These are phyloP conservation scores for Cerceris ruficornis DNA, from an alignment of 2,888 invertebrate species.

Conservation along the genomic window DNA sequence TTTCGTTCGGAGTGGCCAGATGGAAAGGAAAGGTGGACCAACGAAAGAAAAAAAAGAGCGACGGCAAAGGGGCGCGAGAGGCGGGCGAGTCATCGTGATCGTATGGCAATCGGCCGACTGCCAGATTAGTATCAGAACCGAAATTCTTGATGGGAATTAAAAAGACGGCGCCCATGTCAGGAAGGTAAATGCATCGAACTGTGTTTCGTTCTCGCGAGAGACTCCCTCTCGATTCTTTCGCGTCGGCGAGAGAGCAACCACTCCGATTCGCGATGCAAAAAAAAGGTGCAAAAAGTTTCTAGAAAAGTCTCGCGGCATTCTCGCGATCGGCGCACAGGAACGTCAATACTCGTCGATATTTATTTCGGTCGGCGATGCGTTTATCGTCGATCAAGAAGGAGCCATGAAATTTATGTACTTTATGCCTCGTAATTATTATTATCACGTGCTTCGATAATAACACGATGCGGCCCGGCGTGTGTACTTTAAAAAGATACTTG, in stretches of 20 bases:
- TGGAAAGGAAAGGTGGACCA: slow-evolving; percentile 40
- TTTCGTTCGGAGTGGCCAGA: slow-evolving; percentile 36
- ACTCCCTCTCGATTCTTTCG: background rate
- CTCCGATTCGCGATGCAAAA: background rate
- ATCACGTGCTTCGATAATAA: slow-evolving; percentile 45
- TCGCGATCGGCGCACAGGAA: no score
- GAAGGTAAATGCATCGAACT: slow-evolving; percentile 54
- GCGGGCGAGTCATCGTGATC: slow-evolving; percentile 60
- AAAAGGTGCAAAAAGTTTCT: background rate
- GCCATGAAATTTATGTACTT: slow-evolving; percentile 37
- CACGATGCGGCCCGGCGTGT: slow-evolving; percentile 32
- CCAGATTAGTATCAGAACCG: slow-evolving; percentile 68
- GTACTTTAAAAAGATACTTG: slow-evolving; percentile 40
- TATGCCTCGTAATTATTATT: slow-evolving; percentile 48
- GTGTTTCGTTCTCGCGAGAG: slow-evolving; percentile 43
- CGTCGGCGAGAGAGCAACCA: background rate
- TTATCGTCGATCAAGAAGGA: slow-evolving; percentile 17
- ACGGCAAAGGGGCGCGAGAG: slow-evolving; percentile 13
- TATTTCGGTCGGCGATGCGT: background rate
- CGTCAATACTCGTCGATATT: background rate
- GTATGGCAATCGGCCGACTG: slow-evolving; percentile 65
- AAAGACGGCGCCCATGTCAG: slow-evolving; percentile 58
- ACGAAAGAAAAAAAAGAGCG: no score
- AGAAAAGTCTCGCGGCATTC: no score
- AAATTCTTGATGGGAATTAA: slow-evolving; percentile 68